A percentile compares a stretch with the other conserved stretches of the same genome.
These are phyloP conservation scores for Lathronympha strigana DNA, from an alignment of 2,888 invertebrate species.

Conservation along the genomic window DNA sequence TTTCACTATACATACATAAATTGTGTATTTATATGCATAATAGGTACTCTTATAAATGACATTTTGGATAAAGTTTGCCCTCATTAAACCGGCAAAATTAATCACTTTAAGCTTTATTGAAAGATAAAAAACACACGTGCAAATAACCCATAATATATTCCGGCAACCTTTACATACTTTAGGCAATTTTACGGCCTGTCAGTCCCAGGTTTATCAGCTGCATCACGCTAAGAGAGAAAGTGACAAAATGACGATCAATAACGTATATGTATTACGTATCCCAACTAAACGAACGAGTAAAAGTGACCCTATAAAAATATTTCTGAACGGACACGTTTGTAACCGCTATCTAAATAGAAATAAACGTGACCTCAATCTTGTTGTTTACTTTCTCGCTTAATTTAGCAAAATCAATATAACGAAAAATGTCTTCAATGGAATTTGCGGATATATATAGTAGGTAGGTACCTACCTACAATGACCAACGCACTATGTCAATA, in stretches of 20 bases:
- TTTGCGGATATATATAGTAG: background rate
- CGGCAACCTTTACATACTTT: conserved; percentile 2
- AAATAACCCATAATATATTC: conserved; percentile 8
- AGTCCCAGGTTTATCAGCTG: conserved; percentile 11
- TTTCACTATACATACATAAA: too few relatives aligned
- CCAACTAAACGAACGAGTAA: conserved; percentile 36
- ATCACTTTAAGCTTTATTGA: background rate
- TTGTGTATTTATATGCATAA: too few relatives aligned
- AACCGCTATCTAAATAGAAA: conserved; percentile 37
- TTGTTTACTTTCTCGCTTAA: conserved; percentile 38
- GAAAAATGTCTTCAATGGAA: background rate
- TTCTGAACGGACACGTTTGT: conserved; percentile 28
- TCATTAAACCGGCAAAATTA: background rate
- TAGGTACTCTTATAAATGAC: too few relatives aligned
- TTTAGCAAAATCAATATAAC: conserved; percentile 26
- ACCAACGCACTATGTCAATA: background rate
- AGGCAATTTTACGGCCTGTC: conserved; percentile 20
- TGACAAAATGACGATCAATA: conserved; percentile 58
- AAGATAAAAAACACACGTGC: conserved; percentile 2
- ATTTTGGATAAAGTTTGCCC: too few relatives aligned
- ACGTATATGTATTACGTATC: conserved; percentile 46
- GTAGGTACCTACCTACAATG: background rate
- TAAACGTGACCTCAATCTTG: conserved; percentile 21
- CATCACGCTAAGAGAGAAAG: conserved; percentile 49
- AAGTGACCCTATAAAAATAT: conserved; percentile 41